Base-by-base conservation (phyloP, 2,888 invertebrate genomes). In the Sarcophaga variegata region DNA sequence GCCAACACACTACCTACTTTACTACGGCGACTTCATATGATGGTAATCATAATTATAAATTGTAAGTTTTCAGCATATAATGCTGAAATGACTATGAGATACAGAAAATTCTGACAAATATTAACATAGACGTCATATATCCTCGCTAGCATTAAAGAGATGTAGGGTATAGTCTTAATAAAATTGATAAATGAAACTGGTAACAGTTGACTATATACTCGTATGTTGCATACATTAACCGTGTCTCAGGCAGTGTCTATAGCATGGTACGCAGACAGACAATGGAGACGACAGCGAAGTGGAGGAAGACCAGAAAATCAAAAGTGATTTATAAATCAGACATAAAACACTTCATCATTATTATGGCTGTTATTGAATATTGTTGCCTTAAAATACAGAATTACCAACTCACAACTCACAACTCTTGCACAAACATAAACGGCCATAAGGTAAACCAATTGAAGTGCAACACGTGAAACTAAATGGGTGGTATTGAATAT, bases 311-410 rank as follows among this genome's bases (percentile, higher is more conserved):
- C 70, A 62, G 59, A 83, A 81, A 83, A 83, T 78, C 70, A 75
- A 87, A 79, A 81, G 78, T 87, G 83, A 87, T 87, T 87, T 87
- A 87, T 87, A 81, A 84, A 79, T 75, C 75, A 84, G 75, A 37
- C 75, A 87, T 62, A 79, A 86, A 87, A 81, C 83, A 86, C 78
- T 86, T 83, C 71, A 86, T 83, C 86, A 86, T 83, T 59, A 77
- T 81, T 59, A 63, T 37, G n/a, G 59, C 66, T 69, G n/a, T 27
- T 54, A n/a, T 74, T 22, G 59, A 5, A 14, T 54, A 54, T 54
- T 54, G 54, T 54, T 54, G 17, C 17, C 17, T 54, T 12, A 17
- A 54, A 14, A 14, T 54, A 14, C 14, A 25, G 8, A 4, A 47
- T 59, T 70, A 22, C 49, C 14, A n/a, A n/a, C 62, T 70, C 25